Evolutionary conservation across 53 echinoderm and acorn worm genomes (phyloP).

Genomic region (Mesocentrotus franciscanus): DNA sequence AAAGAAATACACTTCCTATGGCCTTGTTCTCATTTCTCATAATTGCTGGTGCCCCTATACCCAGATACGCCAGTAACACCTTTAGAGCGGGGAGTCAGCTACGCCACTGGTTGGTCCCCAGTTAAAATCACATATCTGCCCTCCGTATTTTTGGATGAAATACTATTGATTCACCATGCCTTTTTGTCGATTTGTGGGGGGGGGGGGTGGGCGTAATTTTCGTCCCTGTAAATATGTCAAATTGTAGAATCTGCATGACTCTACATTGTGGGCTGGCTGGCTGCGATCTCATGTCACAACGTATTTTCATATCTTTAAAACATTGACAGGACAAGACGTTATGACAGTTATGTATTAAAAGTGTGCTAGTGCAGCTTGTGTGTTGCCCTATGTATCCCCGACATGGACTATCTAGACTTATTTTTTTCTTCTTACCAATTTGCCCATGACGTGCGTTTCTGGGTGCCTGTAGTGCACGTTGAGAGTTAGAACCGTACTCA

Average conservation of each 20-base stretch:
- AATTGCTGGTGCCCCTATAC: no score
- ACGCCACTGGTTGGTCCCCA: no score
- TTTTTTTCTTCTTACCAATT: constrained; percentile 75
- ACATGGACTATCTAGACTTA: constrained; percentile 6
- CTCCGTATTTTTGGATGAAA: no score
- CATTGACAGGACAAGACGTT: constrained; percentile 12
- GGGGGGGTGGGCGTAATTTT: not conserved
- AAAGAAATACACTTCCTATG: not conserved
- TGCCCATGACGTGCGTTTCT: constrained; percentile 82
- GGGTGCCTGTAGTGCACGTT: constrained; percentile 91
- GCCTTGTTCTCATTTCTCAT: no score
- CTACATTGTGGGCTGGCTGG: not conserved
- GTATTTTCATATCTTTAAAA: not conserved
- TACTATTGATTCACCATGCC: not conserved
- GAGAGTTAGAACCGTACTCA: constrained; percentile 86
- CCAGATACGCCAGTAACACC: no score
- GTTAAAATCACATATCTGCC: no score
- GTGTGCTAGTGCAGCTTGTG: constrained; percentile 20
- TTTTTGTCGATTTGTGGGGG: not conserved
- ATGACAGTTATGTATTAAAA: not conserved
- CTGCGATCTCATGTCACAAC: not conserved
- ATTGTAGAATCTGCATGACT: not conserved
- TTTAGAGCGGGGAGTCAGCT: no score
- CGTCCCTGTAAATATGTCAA: not conserved
- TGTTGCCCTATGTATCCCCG: constrained; percentile 43